Evolutionary conservation across 2,888 invertebrate genomes (phyloP), one percentile per base, ranked within the genome.

Genomic region (Spatulosminthurus flaviceps): DNA sequence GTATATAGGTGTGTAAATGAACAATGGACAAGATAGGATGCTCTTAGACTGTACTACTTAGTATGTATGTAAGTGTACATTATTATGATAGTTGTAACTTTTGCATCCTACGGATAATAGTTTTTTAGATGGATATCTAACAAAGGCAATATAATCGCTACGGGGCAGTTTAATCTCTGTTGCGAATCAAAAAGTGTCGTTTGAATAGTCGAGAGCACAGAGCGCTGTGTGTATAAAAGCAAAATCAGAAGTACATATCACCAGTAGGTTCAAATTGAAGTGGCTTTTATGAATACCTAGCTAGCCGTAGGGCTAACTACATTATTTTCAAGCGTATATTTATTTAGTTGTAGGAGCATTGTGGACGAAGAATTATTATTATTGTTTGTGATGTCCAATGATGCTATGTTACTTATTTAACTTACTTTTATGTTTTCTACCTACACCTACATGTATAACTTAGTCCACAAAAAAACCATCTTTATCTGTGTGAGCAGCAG

Each of bases 251-350:
- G 16, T 51, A 13, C 16, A 51, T 51, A n/a, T 19, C 72, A 72
- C 72, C 26, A 72, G 72, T 72, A 51, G 72, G 72, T 19, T 28
- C 16, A 34, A 28, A 22, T n/a, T 51, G 51, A 51, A 51, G n/a
- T 51, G 72, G 51, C 51, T 51, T 72, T 72, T 72, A 72, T 72
- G 70, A 11, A 9, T 9, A 51, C 51, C 16, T 51, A 11, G 72
- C 22, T 41, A 22, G 72, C 72, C 72, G 43, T 51, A 72, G 72
- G 72, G 72, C 51, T 43, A 72, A 72, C 72, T 72, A 28, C 21
- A 72, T 72, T 72, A 72, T 71, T 72, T 43, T 72, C 26, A n/a
- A 64, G 26, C 64, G 64, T 22, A 64, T 13, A 22, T 26, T 13
- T 4, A 4, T 64, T 13, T n/a, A 2, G 64, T 26, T 13, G 60